Base-by-base conservation (phyloP, 2,888 invertebrate genomes). In the Macrostomum cliftonense region DNA sequence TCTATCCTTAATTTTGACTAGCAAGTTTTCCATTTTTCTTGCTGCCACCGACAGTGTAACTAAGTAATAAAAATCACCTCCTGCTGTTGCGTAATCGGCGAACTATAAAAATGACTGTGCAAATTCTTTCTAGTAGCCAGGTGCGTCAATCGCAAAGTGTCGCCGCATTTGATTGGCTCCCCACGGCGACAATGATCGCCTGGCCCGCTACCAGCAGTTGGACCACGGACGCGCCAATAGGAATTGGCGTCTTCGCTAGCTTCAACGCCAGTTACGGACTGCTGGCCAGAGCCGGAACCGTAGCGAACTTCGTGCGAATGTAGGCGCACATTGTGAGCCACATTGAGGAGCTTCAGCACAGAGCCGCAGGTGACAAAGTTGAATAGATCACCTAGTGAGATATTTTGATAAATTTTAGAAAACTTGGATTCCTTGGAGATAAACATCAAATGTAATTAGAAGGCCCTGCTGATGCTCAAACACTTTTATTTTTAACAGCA, bases 251-350 rank as follows among this genome's bases (percentile, higher is more conserved):
- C 95, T 67, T 95, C 95, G 57, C 85, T 79, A 1, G 80, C 73
- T 57, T 86, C 83, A 0, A 84, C 83, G 1, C 82, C 93, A 0
- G 95, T 95, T 9, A 97, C 89, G 0, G 91, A 91, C 73, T 73
- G 97, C 68, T 99, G 97, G 0, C 95, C 93, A 61, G 91, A 93
- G 1, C 97, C 97, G 1, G 88, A 87, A 0, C 95, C 97, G 70
- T 99, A 99, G 72, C 97, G 97, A 1, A 99, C 88, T 73, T 97
- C 95, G 65, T 99, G 97, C 0, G 95, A 95, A 71, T 99, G 97
- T 53, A 99, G 74, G 51, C 93, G 77, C 2, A 66, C 65, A 53
- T 60, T 78, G 61, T 83, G 79, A 61, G 85, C 83, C 0, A 78
- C 76, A 67, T 95, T 97, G 60, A 84, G 70, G 55, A 97, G 73